A percentile compares a stretch with the other conserved stretches of the same genome.
phyloP scores from a whole-genome alignment of 2,113 vertebrate genomes.

The Stercorarius parasiticus region DNA sequence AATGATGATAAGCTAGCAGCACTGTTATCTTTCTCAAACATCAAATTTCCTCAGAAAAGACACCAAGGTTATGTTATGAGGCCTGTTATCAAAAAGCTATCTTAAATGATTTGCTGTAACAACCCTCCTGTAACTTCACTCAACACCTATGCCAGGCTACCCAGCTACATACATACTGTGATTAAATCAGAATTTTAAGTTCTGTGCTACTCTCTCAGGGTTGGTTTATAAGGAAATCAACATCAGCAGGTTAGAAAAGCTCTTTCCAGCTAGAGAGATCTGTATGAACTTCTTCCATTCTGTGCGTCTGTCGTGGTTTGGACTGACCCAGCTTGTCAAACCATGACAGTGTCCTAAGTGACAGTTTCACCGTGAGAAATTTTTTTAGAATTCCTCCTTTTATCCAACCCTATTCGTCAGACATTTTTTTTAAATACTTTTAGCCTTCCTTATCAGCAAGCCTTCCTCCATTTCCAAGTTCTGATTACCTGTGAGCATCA shows the following conservation, averaged over 20 bases:
- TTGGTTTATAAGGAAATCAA: neutral
- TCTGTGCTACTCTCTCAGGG: neutral
- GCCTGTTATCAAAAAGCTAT: neutral
- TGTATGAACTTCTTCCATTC: neutral
- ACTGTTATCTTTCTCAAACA: neutral
- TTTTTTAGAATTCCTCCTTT: neutral
- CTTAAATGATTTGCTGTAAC: neutral
- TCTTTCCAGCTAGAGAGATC: neutral
- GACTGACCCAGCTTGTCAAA: neutral
- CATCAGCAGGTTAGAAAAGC: neutral
- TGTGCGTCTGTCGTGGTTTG: neutral
- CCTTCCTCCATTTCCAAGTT: neutral
- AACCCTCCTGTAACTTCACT: neutral
- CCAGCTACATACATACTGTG: neutral
- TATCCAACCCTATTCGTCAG: neutral
- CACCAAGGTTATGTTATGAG: neutral
- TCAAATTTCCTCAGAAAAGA: neutral
- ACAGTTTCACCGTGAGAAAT: neutral
- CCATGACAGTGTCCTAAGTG: neutral
- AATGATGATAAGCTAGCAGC: neutral
- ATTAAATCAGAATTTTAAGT: neutral
- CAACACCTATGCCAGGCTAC: accelerated
- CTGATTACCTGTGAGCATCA: neutral
- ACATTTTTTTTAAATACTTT: neutral
- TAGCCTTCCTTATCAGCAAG: neutral